Conservation (phyloP, 2,888 invertebrate species). For the Idaea biselata region DNA sequence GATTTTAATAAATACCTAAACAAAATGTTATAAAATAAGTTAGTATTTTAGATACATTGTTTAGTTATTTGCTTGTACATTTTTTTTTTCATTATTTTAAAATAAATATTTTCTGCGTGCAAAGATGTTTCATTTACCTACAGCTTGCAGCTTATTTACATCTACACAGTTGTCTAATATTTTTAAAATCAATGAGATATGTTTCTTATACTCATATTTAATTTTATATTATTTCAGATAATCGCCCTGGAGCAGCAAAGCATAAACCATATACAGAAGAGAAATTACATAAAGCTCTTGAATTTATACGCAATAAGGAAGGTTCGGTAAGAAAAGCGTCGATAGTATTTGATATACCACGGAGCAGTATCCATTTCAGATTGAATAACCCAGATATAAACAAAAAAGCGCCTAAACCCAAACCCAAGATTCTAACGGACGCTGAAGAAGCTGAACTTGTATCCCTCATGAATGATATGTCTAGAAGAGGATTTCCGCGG, state of each 20-base stretch:
- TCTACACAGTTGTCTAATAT: background rate
- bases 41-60: background rate
- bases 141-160: background rate
- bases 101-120: background rate
- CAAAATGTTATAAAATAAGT: background rate
- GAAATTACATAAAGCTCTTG: constrained; percentile 5
- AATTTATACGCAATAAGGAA: constrained; percentile 10
- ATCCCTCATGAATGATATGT: constrained; percentile 12
- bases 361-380: constrained; percentile 6
- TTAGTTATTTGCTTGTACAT: background rate
- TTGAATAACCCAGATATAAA: background rate
- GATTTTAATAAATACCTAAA: too few species aligned
- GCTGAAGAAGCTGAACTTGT: constrained; percentile 15
- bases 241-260: background rate
- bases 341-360: constrained; percentile 11
- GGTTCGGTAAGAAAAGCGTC: constrained; percentile 11
- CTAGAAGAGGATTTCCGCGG: constrained; percentile 13
- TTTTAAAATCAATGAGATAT: background rate
- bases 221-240: background rate
- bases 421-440: constrained; percentile 2
- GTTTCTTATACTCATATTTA: background rate
- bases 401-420: constrained; percentile 3
- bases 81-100: background rate
- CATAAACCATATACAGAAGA: background rate
- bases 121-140: background rate